Evolutionary conservation across 2,113 vertebrate species (phyloP), one percentile per base, ranked within the genome.

Genomic region (Sinocyclocheilus anophthalmus): DNA sequence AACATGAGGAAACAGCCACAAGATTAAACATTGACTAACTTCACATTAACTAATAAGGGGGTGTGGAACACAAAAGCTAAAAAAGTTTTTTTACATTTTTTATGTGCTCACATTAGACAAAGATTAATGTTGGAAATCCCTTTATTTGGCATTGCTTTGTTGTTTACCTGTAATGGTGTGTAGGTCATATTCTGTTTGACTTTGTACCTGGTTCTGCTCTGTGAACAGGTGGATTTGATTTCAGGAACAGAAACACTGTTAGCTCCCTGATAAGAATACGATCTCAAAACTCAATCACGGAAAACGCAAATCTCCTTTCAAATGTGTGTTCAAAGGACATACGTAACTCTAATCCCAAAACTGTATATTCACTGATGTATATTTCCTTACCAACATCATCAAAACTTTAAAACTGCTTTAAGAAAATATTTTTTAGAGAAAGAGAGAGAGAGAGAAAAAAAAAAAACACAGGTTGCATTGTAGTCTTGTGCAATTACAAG

Each of bases 1-100:
- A 86, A 53, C 2, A 90, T 85, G 77, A 93, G 92, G 93, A 93
- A 94, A 75, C 75, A 53, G 83, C 73, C 72, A 30, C 22, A 6
- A 0, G 73, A 86, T 92, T 91, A 90, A 78, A 87, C 83, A 91
- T 88, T 83, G 12, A 85, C 65, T 39, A 4, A 53, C 1, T 26
- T 55, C 55, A 5, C 37, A 16, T 18, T 7, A 11, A 53, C 42
- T 81, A 18, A 76, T 75, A 48, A 81, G 24, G 16, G 14, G 24
- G 67, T 73, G 45, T 73, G 8, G 20, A 16, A 81, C 48, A 81
- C 42, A 24, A 63, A 61, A 33, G 73, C 81, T 16, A 81, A 76
- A 79, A 84, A 86, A 59, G 53, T 48, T 12, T 37, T 9, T 67
- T 75, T 3, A 3, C 3, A 3, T 33, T 33, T 33, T 33, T 30